Evolutionary conservation across 2,113 vertebrate species (phyloP), one percentile per base, ranked within the genome.

Genomic region (Prolemur simus): DNA sequence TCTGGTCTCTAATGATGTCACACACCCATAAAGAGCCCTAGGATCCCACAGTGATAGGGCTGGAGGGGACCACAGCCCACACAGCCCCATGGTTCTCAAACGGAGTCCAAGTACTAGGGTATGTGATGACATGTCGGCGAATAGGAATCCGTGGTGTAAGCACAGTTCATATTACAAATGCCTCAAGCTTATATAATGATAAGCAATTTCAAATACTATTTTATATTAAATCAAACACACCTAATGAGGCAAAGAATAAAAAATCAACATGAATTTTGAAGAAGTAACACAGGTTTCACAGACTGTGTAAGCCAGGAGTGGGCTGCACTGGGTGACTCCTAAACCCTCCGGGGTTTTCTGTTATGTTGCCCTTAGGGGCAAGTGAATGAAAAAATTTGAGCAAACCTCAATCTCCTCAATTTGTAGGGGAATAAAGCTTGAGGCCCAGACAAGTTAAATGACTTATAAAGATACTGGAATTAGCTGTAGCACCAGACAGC

Each of bases 401-500:
- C 29, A 82, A 83, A 83, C 25, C 3, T 39, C 17, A 60, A 39
- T 11, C 56, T 87, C 18, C 64, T 84, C 56, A 49, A 49, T 83
- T 60, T 89, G 42, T 45, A 94, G 56, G n/a, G 12, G 39, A 89
- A 56, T 52, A 49, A 91, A 45, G 73, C 39, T 82, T 45, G 13
- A 54, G 83, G 34, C 11, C 14, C 32, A 74, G 60, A 60, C 37
- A 66, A 66, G 47, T 32, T 34, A 73, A 66, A 52, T 25, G 54
- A 68, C 29, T 42, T 32, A 39, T 3, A 17, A 32, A 76, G 73
- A 64, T 17, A 18, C 58, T 34, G 45, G 47, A 54, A 74, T 47
- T 45, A 6, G n/a, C 45, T 66, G 0, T 0, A 21, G n/a, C 63
- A 47, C 0, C 3, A 25, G 56, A n/a, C 1, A 45, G 8, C 54